Conservation (phyloP, 2,113 vertebrate species). For the Columba janthina region DNA sequence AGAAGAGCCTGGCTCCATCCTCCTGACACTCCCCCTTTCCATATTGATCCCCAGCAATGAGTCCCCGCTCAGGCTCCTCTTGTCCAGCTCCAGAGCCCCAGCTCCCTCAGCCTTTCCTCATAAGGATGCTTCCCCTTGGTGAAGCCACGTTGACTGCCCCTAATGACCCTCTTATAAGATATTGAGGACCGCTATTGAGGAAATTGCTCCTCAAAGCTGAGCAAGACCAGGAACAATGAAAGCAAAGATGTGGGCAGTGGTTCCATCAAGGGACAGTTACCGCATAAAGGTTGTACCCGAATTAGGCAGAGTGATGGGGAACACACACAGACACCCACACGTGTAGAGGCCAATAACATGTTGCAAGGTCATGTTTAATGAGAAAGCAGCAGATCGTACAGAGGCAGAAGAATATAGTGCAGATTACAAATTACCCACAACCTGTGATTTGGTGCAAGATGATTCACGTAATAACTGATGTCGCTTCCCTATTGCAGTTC, state of each 20-base stretch:
- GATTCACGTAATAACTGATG: not conserved
- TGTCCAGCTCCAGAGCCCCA: too few species aligned
- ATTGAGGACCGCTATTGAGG: accelerated
- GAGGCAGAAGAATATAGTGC: not conserved
- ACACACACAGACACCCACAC: not conserved
- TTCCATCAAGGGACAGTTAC: not conserved
- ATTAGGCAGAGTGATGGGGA: not conserved
- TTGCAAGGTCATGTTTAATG: slow-evolving; percentile 41
- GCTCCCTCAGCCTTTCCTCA: too few species aligned
- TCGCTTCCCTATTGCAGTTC: not conserved
- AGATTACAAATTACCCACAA: not conserved
- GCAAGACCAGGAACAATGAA: not conserved
- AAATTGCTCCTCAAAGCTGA: not conserved
- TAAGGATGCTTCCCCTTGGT: too few species aligned
- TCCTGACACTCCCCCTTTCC: too few species aligned
- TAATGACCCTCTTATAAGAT: too few species aligned
- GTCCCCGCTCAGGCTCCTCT: too few species aligned
- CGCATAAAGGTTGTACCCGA: too few species aligned
- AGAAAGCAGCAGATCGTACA: not conserved
- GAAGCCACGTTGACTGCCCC: too few species aligned
- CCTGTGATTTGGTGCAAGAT: not conserved
- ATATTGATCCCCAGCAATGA: too few species aligned
- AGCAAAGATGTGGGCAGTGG: not conserved
- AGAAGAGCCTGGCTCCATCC: too few species aligned
- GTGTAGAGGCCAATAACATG: not conserved